Evolutionary conservation across 2,113 vertebrate genomes (phyloP).

Genomic region (Microtus oregoni): DNA sequence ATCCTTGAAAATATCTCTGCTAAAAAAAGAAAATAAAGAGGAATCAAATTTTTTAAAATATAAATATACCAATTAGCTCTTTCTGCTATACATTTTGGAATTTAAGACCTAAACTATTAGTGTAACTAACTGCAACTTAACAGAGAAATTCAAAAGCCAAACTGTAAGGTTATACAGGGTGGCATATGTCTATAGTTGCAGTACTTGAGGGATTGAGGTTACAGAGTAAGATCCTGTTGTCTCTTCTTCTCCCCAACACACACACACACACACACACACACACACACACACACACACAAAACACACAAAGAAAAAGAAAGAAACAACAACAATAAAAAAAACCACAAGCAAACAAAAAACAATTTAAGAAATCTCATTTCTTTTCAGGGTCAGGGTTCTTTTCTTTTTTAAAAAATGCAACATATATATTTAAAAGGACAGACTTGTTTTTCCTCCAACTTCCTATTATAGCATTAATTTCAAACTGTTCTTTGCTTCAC

Average conservation of each 20-base stretch:
- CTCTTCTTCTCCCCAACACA: accelerated
- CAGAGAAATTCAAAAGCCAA: slow-evolving; percentile 42
- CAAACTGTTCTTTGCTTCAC: slow-evolving; percentile 18
- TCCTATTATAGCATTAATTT: slow-evolving; percentile 51
- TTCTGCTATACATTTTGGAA: slow-evolving; percentile 26
- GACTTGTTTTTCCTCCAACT: slow-evolving; percentile 49
- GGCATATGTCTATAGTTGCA: neutral
- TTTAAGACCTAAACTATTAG: slow-evolving; percentile 48
- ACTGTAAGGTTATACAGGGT: neutral
- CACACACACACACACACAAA: no score
- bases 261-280: no score
- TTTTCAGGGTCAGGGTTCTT: neutral
- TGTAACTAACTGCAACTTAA: slow-evolving; percentile 11
- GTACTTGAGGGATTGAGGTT: neutral
- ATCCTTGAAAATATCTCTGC: slow-evolving; percentile 23
- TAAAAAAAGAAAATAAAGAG: slow-evolving; percentile 31
- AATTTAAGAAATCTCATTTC: neutral
- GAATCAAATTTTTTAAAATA: neutral
- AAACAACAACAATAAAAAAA: neutral
- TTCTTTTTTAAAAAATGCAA: slow-evolving; percentile 21
- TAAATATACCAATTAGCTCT: slow-evolving; percentile 26
- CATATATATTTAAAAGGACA: slow-evolving; percentile 29
- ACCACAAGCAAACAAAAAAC: neutral
- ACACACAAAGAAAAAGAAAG: neutral
- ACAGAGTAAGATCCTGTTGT: neutral